phyloP scores from a whole-genome alignment of 2,113 vertebrate species.

The Hucho hucho region DNA sequence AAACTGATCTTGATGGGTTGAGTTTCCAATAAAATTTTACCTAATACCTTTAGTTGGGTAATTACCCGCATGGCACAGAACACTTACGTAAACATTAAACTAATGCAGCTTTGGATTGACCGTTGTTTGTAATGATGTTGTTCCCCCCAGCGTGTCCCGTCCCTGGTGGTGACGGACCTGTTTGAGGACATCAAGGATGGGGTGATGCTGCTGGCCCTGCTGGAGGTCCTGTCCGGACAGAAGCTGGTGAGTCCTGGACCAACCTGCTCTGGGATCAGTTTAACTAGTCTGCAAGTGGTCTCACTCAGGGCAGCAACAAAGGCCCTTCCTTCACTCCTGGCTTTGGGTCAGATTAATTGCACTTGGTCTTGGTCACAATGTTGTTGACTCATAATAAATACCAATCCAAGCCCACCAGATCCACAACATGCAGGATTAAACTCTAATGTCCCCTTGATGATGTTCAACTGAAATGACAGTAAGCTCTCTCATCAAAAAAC shows the following conservation, averaged over 20 bases:
- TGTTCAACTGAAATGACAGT: constrained; percentile 1
- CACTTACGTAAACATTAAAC: constrained; percentile 31
- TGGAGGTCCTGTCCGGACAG: constrained; percentile 91
- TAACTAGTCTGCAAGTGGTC: not conserved
- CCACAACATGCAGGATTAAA: constrained; percentile 35
- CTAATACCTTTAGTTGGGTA: constrained; percentile 31
- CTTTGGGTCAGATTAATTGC: not conserved
- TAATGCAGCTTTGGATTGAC: not conserved
- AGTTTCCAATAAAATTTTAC: constrained; percentile 40
- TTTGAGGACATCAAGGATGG: constrained; percentile 97
- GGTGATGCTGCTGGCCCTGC: constrained; percentile 84
- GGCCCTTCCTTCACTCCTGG: too few species aligned
- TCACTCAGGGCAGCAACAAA: too few species aligned
- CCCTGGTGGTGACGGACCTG: constrained; percentile 85
- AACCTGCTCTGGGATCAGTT: not conserved
- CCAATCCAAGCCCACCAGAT: not conserved
- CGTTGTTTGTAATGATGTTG: constrained; percentile 7
- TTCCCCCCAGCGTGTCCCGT: constrained; percentile 77
- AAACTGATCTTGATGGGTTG: constrained; percentile 10
- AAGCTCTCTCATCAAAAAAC: constrained; percentile 8
- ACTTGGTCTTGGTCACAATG: constrained; percentile 32
- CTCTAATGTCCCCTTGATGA: constrained; percentile 8
- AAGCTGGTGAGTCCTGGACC: constrained; percentile 81
- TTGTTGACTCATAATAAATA: constrained; percentile 28
- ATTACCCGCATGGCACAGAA: constrained; percentile 7